These are phyloP conservation scores for Meteorus cinctellus DNA, from an alignment of 2,888 invertebrate species.

Conservation along the genomic window DNA sequence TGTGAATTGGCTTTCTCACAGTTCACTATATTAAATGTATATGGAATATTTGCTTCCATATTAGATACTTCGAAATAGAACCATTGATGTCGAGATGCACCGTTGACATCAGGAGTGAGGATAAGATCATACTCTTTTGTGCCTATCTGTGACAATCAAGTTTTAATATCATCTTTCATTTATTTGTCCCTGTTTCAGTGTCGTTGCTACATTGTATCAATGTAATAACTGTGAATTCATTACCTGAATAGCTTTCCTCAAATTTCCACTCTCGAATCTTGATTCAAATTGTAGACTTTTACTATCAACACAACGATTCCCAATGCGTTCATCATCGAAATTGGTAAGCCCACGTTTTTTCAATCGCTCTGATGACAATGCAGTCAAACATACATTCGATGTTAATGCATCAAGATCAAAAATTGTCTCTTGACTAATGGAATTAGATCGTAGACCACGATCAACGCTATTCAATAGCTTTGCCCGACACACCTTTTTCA, in stretches of 20 bases:
- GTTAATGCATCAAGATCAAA: slow-evolving; percentile 80
- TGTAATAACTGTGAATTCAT: background rate
- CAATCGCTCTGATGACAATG: slow-evolving; percentile 33
- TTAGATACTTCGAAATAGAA: slow-evolving; percentile 92
- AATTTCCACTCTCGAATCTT: slow-evolving; percentile 90
- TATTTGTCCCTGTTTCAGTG: slow-evolving; percentile 2
- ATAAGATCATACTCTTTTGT: slow-evolving; percentile 87
- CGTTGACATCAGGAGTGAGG: slow-evolving; percentile 88
- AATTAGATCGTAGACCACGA: slow-evolving; percentile 78
- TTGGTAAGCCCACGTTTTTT: slow-evolving; percentile 56
- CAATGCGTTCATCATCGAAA: slow-evolving; percentile 62
- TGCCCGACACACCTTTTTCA: slow-evolving; percentile 75
- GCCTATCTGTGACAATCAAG: slow-evolving; percentile 77
- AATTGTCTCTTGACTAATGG: slow-evolving; percentile 79
- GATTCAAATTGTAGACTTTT: slow-evolving; percentile 83
- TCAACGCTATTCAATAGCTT: slow-evolving; percentile 81
- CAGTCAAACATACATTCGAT: slow-evolving; percentile 50
- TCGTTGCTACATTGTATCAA: background rate
- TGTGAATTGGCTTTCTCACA: slow-evolving; percentile 91
- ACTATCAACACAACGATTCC: slow-evolving; percentile 60
- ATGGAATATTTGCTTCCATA: slow-evolving; percentile 81
- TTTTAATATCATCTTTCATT: slow-evolving; percentile 30
- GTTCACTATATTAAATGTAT: slow-evolving; percentile 90
- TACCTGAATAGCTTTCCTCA: slow-evolving; percentile 87
- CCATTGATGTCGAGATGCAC: slow-evolving; percentile 87